These are phyloP conservation scores for Choristoneura rosaceana DNA, from an alignment of 2,888 invertebrate genomes.

Conservation along the genomic window DNA sequence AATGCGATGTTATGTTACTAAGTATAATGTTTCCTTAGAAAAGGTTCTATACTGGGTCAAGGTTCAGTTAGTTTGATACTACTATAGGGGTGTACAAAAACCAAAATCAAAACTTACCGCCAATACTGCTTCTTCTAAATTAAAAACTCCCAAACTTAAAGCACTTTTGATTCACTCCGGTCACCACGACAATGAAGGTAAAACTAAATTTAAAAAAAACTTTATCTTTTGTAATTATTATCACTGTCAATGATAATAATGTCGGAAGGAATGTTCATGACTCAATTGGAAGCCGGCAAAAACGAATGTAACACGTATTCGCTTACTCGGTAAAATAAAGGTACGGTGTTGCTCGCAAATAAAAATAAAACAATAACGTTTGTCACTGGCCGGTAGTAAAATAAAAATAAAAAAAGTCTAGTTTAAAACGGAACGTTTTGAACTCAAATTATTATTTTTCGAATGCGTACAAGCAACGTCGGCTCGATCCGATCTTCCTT, in stretches of 20 bases:
- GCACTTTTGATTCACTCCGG: constrained; percentile 13
- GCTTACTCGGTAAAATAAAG: constrained; percentile 45
- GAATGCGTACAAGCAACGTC: constrained; percentile 66
- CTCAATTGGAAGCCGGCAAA: constrained; percentile 43
- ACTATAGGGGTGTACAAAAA: background rate
- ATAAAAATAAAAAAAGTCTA: constrained; percentile 37
- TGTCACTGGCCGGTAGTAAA: constrained; percentile 40
- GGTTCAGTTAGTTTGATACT: background rate
- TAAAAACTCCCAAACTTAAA: constrained; percentile 6
- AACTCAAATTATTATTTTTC: constrained; percentile 58
- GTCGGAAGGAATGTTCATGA: constrained; percentile 43
- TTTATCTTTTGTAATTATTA: constrained; percentile 31
- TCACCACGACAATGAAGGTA: constrained; percentile 13
- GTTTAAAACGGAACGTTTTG: constrained; percentile 48
- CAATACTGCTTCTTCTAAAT: background rate
- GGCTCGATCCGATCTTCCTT: constrained; percentile 57
- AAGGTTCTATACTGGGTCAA: no score
- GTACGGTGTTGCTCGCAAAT: constrained; percentile 57
- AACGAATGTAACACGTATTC: constrained; percentile 61
- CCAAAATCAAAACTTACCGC: background rate
- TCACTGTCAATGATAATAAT: constrained; percentile 39
- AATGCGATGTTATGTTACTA: no score
- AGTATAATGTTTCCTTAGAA: no score
- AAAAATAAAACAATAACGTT: constrained; percentile 33
- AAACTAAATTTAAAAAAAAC: constrained; percentile 10